A percentile compares a stretch with the other conserved stretches of the same genome.
These are phyloP conservation scores for Thamnaconus septentrionalis DNA, from an alignment of 2,113 vertebrate genomes.

Conservation along the genomic window DNA sequence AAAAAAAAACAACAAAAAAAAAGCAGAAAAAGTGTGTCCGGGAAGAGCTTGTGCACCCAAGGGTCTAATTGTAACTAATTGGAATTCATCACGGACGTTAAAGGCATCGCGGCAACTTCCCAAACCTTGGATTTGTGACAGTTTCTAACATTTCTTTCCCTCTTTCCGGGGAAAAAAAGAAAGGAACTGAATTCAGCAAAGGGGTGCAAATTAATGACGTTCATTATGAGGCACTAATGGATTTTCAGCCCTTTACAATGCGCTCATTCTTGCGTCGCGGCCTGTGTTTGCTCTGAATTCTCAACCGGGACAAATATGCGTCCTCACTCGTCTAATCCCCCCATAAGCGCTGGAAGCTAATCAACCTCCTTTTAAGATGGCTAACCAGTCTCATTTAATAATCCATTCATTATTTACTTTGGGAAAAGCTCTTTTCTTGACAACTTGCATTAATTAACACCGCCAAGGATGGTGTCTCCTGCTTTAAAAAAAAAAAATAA, in stretches of 20 bases:
- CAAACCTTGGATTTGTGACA: slow-evolving; percentile 22
- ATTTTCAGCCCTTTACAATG: slow-evolving; percentile 25
- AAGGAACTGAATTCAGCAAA: slow-evolving; percentile 24
- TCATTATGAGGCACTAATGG: slow-evolving; percentile 51
- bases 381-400: too few species aligned
- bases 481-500: too few species aligned
- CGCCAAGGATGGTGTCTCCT: too few species aligned
- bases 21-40: neutral
- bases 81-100: slow-evolving; percentile 55
- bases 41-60: slow-evolving; percentile 8
- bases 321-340: too few species aligned
- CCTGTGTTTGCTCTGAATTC: slow-evolving; percentile 2
- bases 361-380: too few species aligned
- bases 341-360: too few species aligned
- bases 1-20: too few species aligned
- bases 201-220: slow-evolving; percentile 45
- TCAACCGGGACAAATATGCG: neutral
- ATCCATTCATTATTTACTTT: too few species aligned
- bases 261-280: slow-evolving; percentile 9
- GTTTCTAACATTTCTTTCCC: too few species aligned
- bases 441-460: too few species aligned
- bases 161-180: slow-evolving; percentile 13
- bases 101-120: slow-evolving; percentile 43
- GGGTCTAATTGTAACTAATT: slow-evolving; percentile 66
- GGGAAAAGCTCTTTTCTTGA: too few species aligned